Conservation (phyloP, 1,140 invertebrate species). For the Brevipalpus yothersi region DNA sequence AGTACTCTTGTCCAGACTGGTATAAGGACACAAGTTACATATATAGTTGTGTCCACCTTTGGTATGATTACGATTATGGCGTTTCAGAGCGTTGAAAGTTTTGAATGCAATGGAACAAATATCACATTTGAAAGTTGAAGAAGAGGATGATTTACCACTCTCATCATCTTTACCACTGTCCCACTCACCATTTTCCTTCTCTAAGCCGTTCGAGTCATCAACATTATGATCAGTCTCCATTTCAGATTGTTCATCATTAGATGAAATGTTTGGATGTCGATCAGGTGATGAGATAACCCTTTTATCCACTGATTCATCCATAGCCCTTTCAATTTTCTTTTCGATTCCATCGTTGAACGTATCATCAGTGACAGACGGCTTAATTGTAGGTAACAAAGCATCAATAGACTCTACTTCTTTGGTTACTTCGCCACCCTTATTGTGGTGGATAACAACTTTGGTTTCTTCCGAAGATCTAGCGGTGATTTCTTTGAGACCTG, state of each 20-base stretch:
- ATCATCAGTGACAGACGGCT: too few relatives aligned
- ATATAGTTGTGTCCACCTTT: slow-evolving; percentile 32
- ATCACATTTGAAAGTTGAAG: slow-evolving; percentile 6
- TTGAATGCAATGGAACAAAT: slow-evolving; percentile 13
- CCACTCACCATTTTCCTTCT: not conserved
- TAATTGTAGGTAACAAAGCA: too few relatives aligned
- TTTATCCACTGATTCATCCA: too few relatives aligned
- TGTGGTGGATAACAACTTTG: too few relatives aligned
- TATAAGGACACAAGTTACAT: slow-evolving; percentile 76
- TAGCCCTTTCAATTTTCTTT: too few relatives aligned
- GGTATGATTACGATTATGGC: slow-evolving; percentile 42
- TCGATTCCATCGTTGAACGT: too few relatives aligned
- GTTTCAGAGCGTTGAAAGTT: slow-evolving; percentile 38
- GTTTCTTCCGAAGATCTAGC: too few relatives aligned
- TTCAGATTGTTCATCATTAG: not conserved
- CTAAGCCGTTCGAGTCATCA: not conserved
- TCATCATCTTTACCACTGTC: not conserved
- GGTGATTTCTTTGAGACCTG: too few relatives aligned
- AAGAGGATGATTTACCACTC: not conserved
- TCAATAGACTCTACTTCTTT: too few relatives aligned
- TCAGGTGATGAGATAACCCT: too few relatives aligned
- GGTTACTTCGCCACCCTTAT: too few relatives aligned
- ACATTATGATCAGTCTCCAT: not conserved
- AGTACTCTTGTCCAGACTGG: slow-evolving; percentile 65
- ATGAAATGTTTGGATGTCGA: not conserved